A percentile compares a stretch with the other conserved stretches of the same genome.
Conservation (phyloP, 1,140 invertebrate species). For the Hetaerina americana region DNA sequence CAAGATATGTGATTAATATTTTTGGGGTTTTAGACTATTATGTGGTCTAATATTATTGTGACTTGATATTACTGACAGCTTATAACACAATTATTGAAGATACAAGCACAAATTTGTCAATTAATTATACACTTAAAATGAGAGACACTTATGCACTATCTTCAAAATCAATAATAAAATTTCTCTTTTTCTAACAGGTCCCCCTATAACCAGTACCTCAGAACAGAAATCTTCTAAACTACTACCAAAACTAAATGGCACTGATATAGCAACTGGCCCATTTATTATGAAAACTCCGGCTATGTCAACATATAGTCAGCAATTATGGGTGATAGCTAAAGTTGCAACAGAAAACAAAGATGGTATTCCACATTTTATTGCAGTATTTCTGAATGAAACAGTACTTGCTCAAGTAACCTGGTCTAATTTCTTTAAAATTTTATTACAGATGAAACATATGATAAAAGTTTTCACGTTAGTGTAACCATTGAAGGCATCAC, state of each 20-base stretch:
- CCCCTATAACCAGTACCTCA: conserved; percentile 71
- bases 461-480: conserved; percentile 73
- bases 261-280: conserved; percentile 62
- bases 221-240: conserved; percentile 41
- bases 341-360: conserved; percentile 72
- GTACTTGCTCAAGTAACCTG: no score
- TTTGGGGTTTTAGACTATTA: no score
- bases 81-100: no score
- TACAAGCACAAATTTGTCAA: no score
- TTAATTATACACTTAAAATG: no score
- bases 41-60: no score
- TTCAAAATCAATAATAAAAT: conserved; percentile 4
- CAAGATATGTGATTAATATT: no score
- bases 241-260: conserved; percentile 38
- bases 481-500: conserved; percentile 67
- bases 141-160: neutral
- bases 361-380: conserved; percentile 39
- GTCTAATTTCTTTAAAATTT: conserved; percentile 13
- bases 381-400: neutral
- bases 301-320: conserved; percentile 79
- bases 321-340: conserved; percentile 83
- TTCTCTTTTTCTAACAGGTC: conserved; percentile 41
- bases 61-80: no score
- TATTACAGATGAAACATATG: conserved; percentile 66
- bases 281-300: conserved; percentile 72